Evolutionary conservation across 2,113 vertebrate genomes (phyloP), one percentile per base, ranked within the genome.

Genomic region (Brachypodius melanocephalos): DNA sequence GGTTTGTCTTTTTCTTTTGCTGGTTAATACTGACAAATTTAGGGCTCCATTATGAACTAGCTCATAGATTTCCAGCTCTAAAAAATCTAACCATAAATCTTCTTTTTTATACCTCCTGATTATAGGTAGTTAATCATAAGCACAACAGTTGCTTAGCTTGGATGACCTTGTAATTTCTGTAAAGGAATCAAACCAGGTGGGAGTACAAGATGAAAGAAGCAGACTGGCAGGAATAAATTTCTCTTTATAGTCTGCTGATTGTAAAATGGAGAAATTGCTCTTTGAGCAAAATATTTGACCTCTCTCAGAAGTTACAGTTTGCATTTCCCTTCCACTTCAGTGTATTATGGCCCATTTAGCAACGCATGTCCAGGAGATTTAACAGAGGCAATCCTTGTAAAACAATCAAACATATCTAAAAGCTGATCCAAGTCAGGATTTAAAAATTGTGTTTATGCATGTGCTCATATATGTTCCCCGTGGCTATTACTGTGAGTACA

Each of bases 51-150:
- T 95, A 95, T 95, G 85, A 90, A 69, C 52, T 49, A 91, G 78
- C 61, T 95, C 75, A 67, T 81, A 76, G 9, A 67, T 69, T 96
- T 96, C 94, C 88, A 93, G 91, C 91, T 97, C 46, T 95, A 85
- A 92, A 95, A 88, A 91, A 81, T 74, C 20, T 48, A 85, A 78
- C 73, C 83, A 73, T 96, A 92, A 96, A 96, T 96, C 92, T 95
- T 97, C 67, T 85, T 38, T 62, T 94, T 90, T 92, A 4, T 94
- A 73, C 52, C 83, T 90, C 54, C 13, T 91, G 81, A 92, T 83
- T 74, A 74, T 89, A 67, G 55, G 54, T 69, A 87, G 72, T 92
- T 97, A 92, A 92, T 93, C 84, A 89, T 31, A 93, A 90, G 66
- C 49, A 62, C 31, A 96, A 79, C 68, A 88, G 61, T 92, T 96